Conservation (phyloP, 2,797 vertebrate species). For the Acanthornis magna region DNA sequence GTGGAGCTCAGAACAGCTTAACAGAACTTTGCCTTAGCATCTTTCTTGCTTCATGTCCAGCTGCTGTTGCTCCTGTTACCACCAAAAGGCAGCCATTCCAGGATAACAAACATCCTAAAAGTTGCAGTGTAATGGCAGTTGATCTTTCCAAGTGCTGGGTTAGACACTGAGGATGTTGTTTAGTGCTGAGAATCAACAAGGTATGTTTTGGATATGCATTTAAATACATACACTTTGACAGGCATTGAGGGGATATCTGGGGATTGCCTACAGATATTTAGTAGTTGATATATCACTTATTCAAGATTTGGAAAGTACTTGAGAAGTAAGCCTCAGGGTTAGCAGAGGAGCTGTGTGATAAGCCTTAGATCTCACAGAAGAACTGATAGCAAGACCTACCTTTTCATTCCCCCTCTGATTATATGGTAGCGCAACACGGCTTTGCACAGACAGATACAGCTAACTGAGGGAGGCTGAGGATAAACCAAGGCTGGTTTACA, state of each 20-base stretch:
- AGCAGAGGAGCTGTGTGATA: slow-evolving; percentile 28
- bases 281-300: slow-evolving; percentile 45
- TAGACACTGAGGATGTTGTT: background rate
- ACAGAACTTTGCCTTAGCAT: background rate
- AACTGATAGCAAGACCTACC: slow-evolving; percentile 25
- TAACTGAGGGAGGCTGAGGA: background rate
- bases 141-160: background rate
- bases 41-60: background rate
- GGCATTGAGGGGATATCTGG: background rate
- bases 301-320: slow-evolving; percentile 30
- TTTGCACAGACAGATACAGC: background rate
- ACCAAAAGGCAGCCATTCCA: background rate
- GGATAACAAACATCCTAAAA: background rate
- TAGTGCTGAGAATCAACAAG: background rate
- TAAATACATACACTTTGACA: background rate
- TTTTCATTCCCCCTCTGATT: slow-evolving; percentile 9
- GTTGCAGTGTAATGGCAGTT: background rate
- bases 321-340: slow-evolving; percentile 53
- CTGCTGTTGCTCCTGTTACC: background rate
- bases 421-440: background rate
- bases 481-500: background rate
- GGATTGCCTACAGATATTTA: slow-evolving; percentile 47
- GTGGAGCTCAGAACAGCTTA: background rate
- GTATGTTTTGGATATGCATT: background rate
- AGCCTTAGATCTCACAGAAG: slow-evolving; percentile 42